Percentiles rank a stretch among this genome's conserved stretches.
These are phyloP conservation scores for Pammene aurita DNA, from an alignment of 2,888 invertebrate genomes.

Conservation along the genomic window DNA sequence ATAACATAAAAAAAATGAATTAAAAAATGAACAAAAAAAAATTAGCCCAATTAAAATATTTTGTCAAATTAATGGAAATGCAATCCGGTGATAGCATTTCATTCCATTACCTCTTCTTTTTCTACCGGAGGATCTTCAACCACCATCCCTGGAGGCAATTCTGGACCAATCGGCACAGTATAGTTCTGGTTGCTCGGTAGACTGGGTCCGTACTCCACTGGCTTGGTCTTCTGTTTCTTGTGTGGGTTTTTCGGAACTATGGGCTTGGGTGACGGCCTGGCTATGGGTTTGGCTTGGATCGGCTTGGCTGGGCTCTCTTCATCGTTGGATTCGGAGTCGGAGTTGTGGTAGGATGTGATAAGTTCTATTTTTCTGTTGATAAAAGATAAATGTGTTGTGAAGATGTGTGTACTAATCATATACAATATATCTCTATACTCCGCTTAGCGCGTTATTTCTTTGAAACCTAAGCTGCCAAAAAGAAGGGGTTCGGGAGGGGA, in stretches of 20 bases:
- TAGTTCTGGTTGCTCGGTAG: slow-evolving; percentile 69
- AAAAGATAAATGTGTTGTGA: slow-evolving; percentile 15
- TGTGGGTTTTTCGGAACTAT: slow-evolving; percentile 46
- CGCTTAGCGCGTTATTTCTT: no score
- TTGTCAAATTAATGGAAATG: no score
- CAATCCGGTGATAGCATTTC: background rate
- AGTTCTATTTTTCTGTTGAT: slow-evolving; percentile 80
- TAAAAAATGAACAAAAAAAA: no score
- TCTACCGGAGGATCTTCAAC: slow-evolving; percentile 43
- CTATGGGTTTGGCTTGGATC: slow-evolving; percentile 42
- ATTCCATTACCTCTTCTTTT: slow-evolving; percentile 28
- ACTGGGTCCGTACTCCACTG: slow-evolving; percentile 65
- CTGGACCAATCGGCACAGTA: slow-evolving; percentile 70
- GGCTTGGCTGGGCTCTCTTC: slow-evolving; percentile 59
- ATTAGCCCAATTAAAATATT: no score
- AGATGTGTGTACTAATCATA: no score
- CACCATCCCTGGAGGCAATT: slow-evolving; percentile 61
- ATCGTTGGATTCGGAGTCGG: slow-evolving; percentile 81
- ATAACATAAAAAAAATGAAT: no score
- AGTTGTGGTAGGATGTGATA: slow-evolving; percentile 81
- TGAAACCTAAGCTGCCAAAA: no score
- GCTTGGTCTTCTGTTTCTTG: slow-evolving; percentile 65
- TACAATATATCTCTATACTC: no score
- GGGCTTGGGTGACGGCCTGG: slow-evolving; percentile 43
- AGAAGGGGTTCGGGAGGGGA: no score